Evolutionary conservation across 2,888 invertebrate species (phyloP), one percentile per base, ranked within the genome.

Genomic region (Craniophora ligustri): DNA sequence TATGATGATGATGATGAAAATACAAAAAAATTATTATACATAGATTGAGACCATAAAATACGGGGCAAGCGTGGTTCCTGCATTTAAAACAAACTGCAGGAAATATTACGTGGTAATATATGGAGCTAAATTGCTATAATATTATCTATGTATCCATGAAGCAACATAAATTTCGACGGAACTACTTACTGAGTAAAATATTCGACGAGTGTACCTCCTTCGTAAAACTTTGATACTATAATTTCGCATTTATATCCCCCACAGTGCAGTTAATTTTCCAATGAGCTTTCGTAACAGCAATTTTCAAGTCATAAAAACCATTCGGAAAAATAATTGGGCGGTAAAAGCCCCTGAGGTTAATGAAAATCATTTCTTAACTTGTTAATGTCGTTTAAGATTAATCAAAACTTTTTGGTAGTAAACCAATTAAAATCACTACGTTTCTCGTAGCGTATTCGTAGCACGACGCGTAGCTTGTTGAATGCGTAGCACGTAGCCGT

Each of bases 331-430:
- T 46, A 23, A 64, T 54, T 59, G 42, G 36, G 39, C 15, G 48
- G 6, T 19, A 50, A 57, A 40, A 50, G 44, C 49, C 35, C 50
- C 47, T 4, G 4, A 53, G 63, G 45, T 63, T 35, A 41, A 66
- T n/a, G n/a, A n/a, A 23, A 10, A 30, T 46, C 45, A 56, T 53
- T n/a, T n/a, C 50, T 31, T 53, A 71, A 74, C 60, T 67, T 55
- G 47, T 48, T 55, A 74, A 66, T 50, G 56, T 60, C 67, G 67
- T 74, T 63, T 64, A 56, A 58, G 42, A 59, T 67, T 64, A 60
- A 74, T 72, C 64, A 64, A 72, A 73, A 67, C 47, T 74, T 72
- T 71, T 64, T 40, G 64, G 55, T 67, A 51, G 60, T 64, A 54
- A 53, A 38, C 55, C 63, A 63, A 66, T 71, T 64, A 70, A 70